Evolutionary conservation across 2,113 vertebrate genomes (phyloP), one percentile per base, ranked within the genome.

Genomic region (Dasyornis broadbenti): DNA sequence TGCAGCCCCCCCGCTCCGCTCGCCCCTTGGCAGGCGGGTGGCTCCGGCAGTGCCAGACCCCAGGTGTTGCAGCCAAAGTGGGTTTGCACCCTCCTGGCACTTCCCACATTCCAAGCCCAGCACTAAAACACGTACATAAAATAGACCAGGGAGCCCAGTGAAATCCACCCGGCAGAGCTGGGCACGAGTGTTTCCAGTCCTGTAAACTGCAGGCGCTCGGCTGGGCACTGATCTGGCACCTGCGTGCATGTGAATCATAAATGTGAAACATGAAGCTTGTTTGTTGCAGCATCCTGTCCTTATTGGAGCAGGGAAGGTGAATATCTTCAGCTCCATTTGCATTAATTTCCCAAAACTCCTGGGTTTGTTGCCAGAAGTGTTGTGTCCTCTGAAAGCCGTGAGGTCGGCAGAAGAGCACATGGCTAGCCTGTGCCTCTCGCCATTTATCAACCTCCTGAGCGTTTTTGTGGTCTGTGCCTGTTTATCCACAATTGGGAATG

Each of bases 241-340:
- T 3, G n/a, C 4, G 42, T 7, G 42, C 7, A 9, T 4, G 37
- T 4, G 53, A 22, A 13, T 9, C 5, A 65, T n/a, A n/a, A n/a
- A n/a, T n/a, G n/a, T n/a, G n/a, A n/a, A n/a, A 0, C 1, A 0
- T 2, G 27, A 47, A 42, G 4, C 19, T 50, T 3, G 4, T 10
- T 11, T 14, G 15, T 3, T 5, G 31, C 64, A 5, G 70, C 49
- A 6, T 45, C 60, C 35, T 35, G 19, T 37, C 35, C 40, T 21
- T 2, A 37, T 4, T 11, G 59, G 7, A 9, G 13, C 13, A 42
- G 63, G 21, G 39, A 30, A 5, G 12, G 20, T 33, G 69, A 9
- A 2, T 8, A 9, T 30, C 21, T 7, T 13, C 10, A 20, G 59
- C 45, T 30, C 37, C 0, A 0, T 15, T 53, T 49, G 35, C 33